These are phyloP conservation scores for Laticauda laticaudata DNA, from an alignment of 2,113 vertebrate species.

Conservation along the genomic window DNA sequence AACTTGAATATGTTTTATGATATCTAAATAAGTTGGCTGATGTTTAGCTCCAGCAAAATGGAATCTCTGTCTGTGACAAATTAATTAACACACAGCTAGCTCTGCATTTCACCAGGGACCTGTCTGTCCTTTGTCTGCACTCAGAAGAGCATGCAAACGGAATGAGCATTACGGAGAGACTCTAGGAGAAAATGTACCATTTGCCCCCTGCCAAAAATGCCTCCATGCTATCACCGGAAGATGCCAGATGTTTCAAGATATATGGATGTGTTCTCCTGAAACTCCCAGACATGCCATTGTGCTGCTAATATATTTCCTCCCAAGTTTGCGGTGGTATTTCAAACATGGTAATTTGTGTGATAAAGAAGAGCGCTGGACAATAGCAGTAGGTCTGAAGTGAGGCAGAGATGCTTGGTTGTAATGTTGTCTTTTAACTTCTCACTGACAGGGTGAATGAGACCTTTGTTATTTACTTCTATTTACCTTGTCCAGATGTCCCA, in stretches of 20 bases:
- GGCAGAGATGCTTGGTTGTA: background rate
- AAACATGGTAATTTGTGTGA: background rate
- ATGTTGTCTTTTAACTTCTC: background rate
- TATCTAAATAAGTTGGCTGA: slow-evolving; percentile 13
- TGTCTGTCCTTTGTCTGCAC: slow-evolving; percentile 12
- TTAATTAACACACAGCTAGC: slow-evolving; percentile 18
- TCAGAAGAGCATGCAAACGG: slow-evolving; percentile 5
- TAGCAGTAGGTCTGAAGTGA: background rate
- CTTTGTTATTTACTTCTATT: background rate
- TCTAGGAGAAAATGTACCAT: background rate
- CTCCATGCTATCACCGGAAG: background rate
- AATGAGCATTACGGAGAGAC: slow-evolving; percentile 1
- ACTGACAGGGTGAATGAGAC: background rate
- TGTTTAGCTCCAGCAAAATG: background rate
- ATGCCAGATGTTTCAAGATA: background rate
- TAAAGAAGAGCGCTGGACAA: background rate
- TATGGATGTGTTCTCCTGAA: background rate
- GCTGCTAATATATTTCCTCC: background rate
- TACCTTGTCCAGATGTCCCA: background rate
- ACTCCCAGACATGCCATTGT: background rate
- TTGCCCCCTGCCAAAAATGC: background rate
- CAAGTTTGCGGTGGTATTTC: background rate
- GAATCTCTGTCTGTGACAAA: slow-evolving; percentile 27
- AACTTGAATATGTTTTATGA: slow-evolving; percentile 8
- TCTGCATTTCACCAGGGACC: slow-evolving; percentile 6